phyloP scores from a whole-genome alignment of 2,113 vertebrate genomes.

The Pelobates fuscus region DNA sequence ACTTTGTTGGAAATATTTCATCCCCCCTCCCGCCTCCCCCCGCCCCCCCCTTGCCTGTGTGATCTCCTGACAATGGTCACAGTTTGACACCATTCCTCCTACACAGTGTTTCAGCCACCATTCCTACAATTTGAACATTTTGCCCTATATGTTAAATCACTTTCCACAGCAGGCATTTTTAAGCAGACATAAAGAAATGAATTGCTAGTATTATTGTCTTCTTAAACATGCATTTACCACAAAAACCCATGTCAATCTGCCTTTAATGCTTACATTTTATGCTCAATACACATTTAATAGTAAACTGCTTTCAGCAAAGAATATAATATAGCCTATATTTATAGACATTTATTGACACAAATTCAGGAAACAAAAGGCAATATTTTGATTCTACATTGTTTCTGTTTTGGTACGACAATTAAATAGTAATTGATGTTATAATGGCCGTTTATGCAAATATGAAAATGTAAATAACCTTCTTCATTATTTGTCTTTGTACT shows the following conservation, averaged over 20 bases:
- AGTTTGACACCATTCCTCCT: slow-evolving; percentile 48
- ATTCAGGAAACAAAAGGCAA: slow-evolving; percentile 1
- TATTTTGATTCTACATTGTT: background rate
- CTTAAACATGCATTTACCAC: slow-evolving; percentile 41
- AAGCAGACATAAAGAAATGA: slow-evolving; percentile 50
- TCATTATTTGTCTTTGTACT: background rate
- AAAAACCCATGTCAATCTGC: slow-evolving; percentile 33
- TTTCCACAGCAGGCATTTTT: slow-evolving; percentile 28
- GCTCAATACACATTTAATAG: slow-evolving; percentile 12
- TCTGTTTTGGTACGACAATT: background rate
- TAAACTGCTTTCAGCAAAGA: slow-evolving; percentile 11
- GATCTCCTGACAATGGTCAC: slow-evolving; percentile 17
- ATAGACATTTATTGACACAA: background rate
- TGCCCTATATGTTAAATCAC: slow-evolving; percentile 40
- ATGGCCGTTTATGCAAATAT: background rate
- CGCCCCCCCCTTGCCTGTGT: slow-evolving; percentile 39
- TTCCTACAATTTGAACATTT: slow-evolving; percentile 34
- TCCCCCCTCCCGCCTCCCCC: too few species aligned
- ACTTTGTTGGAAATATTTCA: slow-evolving; percentile 7
- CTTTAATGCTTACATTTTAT: slow-evolving; percentile 19
- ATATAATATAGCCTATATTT: slow-evolving; percentile 21
- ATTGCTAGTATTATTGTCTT: slow-evolving; percentile 48
- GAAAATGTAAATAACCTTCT: background rate
- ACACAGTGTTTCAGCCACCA: background rate
- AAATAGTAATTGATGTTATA: slow-evolving; percentile 2